Evolutionary conservation across 2,113 vertebrate genomes (phyloP), one percentile per base, ranked within the genome.

Genomic region (Tapirus terrestris): DNA sequence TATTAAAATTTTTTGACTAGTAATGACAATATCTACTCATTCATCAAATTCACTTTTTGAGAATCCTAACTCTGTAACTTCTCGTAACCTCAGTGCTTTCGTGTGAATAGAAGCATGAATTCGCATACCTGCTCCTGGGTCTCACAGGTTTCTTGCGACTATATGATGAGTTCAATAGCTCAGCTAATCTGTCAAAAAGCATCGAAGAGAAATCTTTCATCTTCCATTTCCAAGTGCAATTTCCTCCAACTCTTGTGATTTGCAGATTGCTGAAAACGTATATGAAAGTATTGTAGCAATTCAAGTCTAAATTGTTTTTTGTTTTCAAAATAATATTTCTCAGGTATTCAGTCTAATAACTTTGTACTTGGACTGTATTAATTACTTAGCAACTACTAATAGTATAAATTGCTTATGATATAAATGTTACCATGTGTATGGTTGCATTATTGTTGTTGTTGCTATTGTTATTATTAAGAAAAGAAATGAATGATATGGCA

Each of bases 321-420:
- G 58, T 29, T 83, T 94, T 92, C 23, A 83, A 67, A 73, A 92
- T 76, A 63, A 9, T 81, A 25, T 29, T 93, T 90, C 23, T 90
- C 3, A 45, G 16, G 0, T 83, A 2, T 82, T 75, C 33, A 75
- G 5, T 21, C 3, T 80, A 93, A 75, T 39, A 56, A 70, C 27
- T 48, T 8, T 92, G 31, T 79, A 18, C 5, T 10, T 91, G 6
- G 4, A 48, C 14, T 53, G 1, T 12, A 58, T 39, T 61, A 89
- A 27, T 79, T 67, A 43, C 31, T 86, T 3, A 43, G 8, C 0
- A 48, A 81, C 23, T 81, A 60, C 7, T 48, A 88, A 39, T 31
- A 80, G 4, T 68, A 63, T 92, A 91, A 51, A 75, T 73, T 43
- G 82, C 39, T 70, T 80, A 29, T 60, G 45, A 51, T 25, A 75